phyloP scores from a whole-genome alignment of 2,797 vertebrate species.

The Lateolabrax maculatus region DNA sequence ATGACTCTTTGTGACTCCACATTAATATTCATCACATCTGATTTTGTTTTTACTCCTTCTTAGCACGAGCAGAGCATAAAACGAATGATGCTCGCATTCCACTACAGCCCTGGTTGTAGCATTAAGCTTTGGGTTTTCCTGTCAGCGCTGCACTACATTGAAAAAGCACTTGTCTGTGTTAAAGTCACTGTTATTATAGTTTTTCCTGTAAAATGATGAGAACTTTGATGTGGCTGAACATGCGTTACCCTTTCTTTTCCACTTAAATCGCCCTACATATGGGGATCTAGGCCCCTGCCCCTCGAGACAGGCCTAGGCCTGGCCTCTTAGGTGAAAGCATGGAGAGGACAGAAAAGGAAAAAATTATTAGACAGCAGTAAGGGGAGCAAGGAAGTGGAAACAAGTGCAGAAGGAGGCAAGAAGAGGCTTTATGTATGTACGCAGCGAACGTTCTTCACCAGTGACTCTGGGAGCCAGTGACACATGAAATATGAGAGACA shows the following conservation, averaged over 20 bases:
- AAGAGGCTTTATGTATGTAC: constrained; percentile 62
- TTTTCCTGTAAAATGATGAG: not conserved
- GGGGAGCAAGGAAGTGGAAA: constrained; percentile 51
- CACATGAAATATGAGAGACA: constrained; percentile 88
- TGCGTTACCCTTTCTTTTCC: not conserved
- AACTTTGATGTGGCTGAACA: constrained; percentile 11
- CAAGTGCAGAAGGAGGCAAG: constrained; percentile 53
- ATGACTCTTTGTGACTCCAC: not conserved
- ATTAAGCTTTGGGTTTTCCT: not conserved
- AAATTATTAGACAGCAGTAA: constrained; percentile 30
- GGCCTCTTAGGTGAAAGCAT: constrained; percentile 12
- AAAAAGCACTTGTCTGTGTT: not conserved
- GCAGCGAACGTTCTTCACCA: constrained; percentile 75
- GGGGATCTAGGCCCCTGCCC: not conserved
- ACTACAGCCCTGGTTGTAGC: not conserved
- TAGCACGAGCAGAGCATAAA: not conserved
- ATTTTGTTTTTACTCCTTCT: not conserved
- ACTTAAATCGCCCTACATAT: constrained; percentile 13
- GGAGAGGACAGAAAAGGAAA: constrained; percentile 12
- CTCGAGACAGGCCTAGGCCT: constrained; percentile 32
- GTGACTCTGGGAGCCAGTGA: constrained; percentile 81
- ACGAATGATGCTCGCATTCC: not conserved
- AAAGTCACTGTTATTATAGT: not conserved
- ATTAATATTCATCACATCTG: constrained; percentile 10
- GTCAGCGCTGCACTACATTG: not conserved